Evolutionary conservation across 1,140 invertebrate genomes (phyloP).

Genomic region (Drosophila lacertosa): DNA sequence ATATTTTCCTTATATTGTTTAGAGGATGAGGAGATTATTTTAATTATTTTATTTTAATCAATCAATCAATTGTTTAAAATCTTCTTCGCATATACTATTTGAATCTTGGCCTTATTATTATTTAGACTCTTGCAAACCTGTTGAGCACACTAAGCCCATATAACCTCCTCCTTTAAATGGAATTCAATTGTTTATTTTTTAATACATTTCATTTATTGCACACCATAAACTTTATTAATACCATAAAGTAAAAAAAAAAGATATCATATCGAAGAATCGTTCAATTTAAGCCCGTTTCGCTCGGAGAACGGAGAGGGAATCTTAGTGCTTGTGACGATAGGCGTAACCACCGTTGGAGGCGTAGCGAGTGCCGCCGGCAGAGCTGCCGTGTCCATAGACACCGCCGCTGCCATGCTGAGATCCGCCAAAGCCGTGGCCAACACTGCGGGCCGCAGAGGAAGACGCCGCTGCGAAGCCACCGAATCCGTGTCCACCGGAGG

Average conservation of each 20-base stretch:
- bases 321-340: conserved; percentile 57
- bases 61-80: too few relatives aligned
- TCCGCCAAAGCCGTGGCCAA: conserved; percentile 20
- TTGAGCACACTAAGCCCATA: too few relatives aligned
- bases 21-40: too few relatives aligned
- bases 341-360: conserved; percentile 61
- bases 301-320: conserved; percentile 15
- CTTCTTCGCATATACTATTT: too few relatives aligned
- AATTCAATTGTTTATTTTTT: too few relatives aligned
- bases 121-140: too few relatives aligned
- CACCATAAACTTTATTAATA: background rate
- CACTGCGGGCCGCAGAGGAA: conserved; percentile 9
- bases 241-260: conserved; percentile 6
- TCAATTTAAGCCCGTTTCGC: conserved; percentile 14
- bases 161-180: too few relatives aligned
- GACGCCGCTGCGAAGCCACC: conserved; percentile 10
- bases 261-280: background rate
- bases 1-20: background rate
- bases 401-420: conserved; percentile 2
- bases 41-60: too few relatives aligned
- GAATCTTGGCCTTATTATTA: too few relatives aligned
- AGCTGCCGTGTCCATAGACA: conserved; percentile 1
- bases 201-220: background rate
- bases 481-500: conserved; percentile 19
- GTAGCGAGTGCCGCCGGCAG: conserved; percentile 34